These are phyloP conservation scores for Columba guinea DNA, from an alignment of 2,797 vertebrate species.

Conservation along the genomic window DNA sequence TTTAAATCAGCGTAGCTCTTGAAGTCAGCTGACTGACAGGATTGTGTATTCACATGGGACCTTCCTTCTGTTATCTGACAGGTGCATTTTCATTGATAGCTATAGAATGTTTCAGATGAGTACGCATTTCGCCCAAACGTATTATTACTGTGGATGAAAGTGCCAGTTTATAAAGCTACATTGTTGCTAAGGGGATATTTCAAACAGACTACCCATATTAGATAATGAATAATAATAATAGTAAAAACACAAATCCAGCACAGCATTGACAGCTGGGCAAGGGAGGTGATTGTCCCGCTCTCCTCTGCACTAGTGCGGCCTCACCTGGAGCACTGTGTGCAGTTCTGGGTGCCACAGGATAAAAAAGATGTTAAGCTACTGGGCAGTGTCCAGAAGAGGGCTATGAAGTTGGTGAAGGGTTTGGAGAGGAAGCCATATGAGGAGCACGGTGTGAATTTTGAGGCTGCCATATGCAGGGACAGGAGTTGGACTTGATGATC, in stretches of 20 bases:
- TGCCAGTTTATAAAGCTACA: neutral
- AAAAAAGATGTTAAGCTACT: too few relatives aligned
- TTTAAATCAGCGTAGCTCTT: neutral
- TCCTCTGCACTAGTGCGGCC: too few relatives aligned
- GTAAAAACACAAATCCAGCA: neutral
- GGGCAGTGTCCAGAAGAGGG: too few relatives aligned
- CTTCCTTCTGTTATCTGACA: neutral
- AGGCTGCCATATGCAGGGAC: too few relatives aligned
- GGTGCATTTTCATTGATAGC: neutral
- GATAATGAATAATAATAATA: neutral
- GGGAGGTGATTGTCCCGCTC: too few relatives aligned
- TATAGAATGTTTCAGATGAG: neutral
- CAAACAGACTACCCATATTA: neutral
- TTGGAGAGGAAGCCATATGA: too few relatives aligned
- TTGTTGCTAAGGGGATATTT: neutral
- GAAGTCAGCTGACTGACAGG: neutral
- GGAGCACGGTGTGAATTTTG: too few relatives aligned
- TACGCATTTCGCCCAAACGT: neutral
- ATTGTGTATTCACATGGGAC: neutral
- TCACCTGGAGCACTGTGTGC: too few relatives aligned
- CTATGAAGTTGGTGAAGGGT: too few relatives aligned
- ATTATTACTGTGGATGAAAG: neutral
- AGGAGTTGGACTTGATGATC: too few relatives aligned
- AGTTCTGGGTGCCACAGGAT: too few relatives aligned
- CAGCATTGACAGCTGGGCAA: too few relatives aligned